phyloP scores from a whole-genome alignment of 2,113 vertebrate genomes.

The Lophura nycthemera region DNA sequence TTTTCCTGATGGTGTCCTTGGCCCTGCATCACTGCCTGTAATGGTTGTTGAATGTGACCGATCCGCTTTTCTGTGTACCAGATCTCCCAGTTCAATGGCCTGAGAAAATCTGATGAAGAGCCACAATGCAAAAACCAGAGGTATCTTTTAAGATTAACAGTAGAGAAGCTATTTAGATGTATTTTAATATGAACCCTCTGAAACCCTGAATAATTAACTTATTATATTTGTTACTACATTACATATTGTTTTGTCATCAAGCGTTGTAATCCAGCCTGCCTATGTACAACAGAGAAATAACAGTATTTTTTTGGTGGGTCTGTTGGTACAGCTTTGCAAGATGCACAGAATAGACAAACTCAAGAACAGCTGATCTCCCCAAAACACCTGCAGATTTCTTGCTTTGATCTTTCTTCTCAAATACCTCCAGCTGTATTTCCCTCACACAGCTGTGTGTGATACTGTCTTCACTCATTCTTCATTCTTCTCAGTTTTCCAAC shows the following conservation, averaged over 20 bases:
- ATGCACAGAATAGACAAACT: background rate
- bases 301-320: background rate
- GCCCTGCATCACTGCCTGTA: accelerated
- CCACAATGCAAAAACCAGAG: accelerated
- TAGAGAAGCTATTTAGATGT: background rate
- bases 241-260: background rate
- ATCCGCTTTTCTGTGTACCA: accelerated
- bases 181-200: background rate
- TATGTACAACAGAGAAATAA: background rate
- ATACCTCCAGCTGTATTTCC: background rate
- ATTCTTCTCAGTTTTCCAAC: background rate
- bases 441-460: background rate
- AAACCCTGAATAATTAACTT: background rate
- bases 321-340: background rate
- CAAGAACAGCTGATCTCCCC: background rate
- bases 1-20: background rate
- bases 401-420: background rate
- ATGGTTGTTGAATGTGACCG: accelerated
- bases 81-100: background rate
- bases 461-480: background rate
- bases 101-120: background rate
- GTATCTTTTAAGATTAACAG: background rate
- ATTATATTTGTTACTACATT: background rate
- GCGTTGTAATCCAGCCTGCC: background rate
- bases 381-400: background rate